phyloP scores from a whole-genome alignment of 2,113 vertebrate species.

The Corythornis cristatus region DNA sequence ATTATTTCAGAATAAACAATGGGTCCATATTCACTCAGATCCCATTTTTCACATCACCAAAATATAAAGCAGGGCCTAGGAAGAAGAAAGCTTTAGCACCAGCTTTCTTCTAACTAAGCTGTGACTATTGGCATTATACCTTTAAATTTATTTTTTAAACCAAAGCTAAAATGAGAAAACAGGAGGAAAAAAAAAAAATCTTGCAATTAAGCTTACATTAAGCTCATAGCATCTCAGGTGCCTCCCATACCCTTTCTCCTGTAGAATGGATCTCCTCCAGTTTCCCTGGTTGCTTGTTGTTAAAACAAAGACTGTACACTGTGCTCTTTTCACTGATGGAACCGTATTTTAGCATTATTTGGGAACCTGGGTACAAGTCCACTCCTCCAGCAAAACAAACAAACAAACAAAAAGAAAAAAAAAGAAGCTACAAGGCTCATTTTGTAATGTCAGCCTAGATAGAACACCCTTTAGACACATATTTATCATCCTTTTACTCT shows the following conservation, averaged over 20 bases:
- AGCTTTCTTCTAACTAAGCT: neutral
- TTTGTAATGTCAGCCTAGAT: neutral
- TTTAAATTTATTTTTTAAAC: neutral
- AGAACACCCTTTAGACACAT: neutral
- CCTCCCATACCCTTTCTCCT: neutral
- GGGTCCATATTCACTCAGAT: neutral
- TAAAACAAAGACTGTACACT: neutral
- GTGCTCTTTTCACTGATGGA: neutral
- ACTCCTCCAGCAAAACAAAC: neutral
- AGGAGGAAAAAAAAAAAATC: neutral
- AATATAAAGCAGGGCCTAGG: neutral
- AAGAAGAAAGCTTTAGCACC: neutral
- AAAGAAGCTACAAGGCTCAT: fast-evolving
- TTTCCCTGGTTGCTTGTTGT: neutral
- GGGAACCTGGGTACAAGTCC: neutral
- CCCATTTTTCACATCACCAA: neutral
- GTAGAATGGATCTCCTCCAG: neutral
- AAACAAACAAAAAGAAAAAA: neutral
- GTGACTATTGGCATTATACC: neutral
- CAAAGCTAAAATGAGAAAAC: neutral
- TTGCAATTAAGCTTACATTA: neutral
- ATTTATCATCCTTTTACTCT: neutral
- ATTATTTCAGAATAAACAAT: neutral
- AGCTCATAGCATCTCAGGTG: neutral
- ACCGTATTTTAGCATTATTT: neutral